Conservation (phyloP, 2,888 invertebrate genomes). For the Callimorpha dominula region DNA sequence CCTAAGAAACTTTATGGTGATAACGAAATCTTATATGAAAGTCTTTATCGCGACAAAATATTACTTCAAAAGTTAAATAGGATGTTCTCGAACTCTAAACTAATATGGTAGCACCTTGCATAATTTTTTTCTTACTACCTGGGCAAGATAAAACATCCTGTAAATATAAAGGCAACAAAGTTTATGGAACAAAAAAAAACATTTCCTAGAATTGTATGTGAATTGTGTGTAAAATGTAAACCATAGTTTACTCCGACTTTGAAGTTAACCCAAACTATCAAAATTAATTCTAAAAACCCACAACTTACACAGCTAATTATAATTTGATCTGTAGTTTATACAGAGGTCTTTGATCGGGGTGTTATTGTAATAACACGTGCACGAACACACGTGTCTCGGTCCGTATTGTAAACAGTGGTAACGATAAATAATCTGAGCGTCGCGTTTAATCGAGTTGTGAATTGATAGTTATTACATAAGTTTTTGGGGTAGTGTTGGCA, state of each 20-base stretch:
- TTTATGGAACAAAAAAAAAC: background rate
- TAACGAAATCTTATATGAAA: conserved; percentile 31
- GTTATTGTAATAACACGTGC: conserved; percentile 78
- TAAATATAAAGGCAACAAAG: background rate
- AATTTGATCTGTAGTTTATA: conserved; percentile 60
- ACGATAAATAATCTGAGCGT: conserved; percentile 55
- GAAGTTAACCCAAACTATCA: conserved; percentile 33
- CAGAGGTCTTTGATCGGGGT: conserved; percentile 76
- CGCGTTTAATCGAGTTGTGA: conserved; percentile 45
- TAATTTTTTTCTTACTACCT: conserved; percentile 7
- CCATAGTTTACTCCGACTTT: conserved; percentile 19
- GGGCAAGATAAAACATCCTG: conserved; percentile 14
- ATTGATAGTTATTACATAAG: conserved; percentile 29
- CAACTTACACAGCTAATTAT: conserved; percentile 54
- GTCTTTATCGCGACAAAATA: conserved; percentile 26
- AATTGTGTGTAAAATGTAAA: conserved; percentile 3
- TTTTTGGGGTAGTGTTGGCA: conserved; percentile 16
- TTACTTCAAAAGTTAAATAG: conserved; percentile 32
- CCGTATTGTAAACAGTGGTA: conserved; percentile 65
- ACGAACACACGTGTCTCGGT: conserved; percentile 61
- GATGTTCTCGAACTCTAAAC: conserved; percentile 26
- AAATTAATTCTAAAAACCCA: conserved; percentile 36
- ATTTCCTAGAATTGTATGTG: conserved; percentile 11
- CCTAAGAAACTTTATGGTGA: conserved; percentile 31
- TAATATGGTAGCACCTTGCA: conserved; percentile 26